Percentiles rank a stretch among this genome's conserved stretches.
phyloP scores from a whole-genome alignment of 2,113 vertebrate genomes.

The Toxotes jaculatrix region DNA sequence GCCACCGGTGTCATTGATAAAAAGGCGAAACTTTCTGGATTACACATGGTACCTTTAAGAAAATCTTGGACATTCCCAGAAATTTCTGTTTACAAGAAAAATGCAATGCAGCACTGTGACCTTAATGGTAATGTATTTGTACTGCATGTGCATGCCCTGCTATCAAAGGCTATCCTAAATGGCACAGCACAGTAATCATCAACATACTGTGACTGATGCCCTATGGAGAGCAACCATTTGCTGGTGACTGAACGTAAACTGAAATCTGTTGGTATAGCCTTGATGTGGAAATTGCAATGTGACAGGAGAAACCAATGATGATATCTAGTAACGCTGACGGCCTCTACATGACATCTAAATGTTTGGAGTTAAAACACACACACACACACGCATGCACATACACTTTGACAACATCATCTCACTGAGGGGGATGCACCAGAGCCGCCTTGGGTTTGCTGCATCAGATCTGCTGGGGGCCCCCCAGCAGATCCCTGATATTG shows the following conservation, averaged over 20 bases:
- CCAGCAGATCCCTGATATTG: constrained; percentile 66
- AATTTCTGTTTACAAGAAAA: neutral
- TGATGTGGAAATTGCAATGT: constrained; percentile 16
- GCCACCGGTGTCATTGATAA: no score
- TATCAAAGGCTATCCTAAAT: neutral
- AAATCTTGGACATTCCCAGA: no score
- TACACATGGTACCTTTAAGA: no score
- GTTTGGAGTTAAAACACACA: constrained; percentile 32
- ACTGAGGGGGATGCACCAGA: constrained; percentile 33
- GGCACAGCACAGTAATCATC: neutral
- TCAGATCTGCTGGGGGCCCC: constrained; percentile 16
- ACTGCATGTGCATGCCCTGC: no score
- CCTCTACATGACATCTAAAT: constrained; percentile 39
- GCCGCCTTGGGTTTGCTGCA: constrained; percentile 27
- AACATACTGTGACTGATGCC: constrained; percentile 4
- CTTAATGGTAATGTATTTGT: neutral
- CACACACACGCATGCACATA: neutral
- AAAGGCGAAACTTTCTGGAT: no score
- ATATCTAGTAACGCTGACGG: constrained; percentile 14
- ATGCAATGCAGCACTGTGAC: neutral
- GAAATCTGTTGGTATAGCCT: constrained; percentile 2
- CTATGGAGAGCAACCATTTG: constrained; percentile 1
- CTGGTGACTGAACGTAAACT: neutral
- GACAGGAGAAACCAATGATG: constrained; percentile 17
- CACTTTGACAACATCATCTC: neutral